Evolutionary conservation across 2,797 vertebrate genomes (phyloP).

Genomic region (Garrulus glandarius): DNA sequence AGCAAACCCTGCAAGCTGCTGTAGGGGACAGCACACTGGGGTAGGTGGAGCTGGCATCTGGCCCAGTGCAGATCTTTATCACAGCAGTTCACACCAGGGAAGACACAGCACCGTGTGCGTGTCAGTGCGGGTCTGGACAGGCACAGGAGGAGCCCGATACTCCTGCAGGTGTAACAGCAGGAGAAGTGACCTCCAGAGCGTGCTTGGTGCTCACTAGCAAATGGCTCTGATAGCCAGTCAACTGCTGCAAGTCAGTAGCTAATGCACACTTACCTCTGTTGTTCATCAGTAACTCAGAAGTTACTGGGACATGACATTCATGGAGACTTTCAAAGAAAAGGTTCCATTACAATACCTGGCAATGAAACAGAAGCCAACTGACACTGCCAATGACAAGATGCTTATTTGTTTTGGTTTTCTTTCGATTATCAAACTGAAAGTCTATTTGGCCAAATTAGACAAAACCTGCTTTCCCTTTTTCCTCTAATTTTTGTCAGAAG

Average conservation of each 20-base stretch:
- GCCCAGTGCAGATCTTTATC: background rate
- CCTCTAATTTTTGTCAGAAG: background rate
- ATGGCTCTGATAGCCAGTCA: background rate
- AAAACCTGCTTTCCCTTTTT: background rate
- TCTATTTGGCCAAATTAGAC: background rate
- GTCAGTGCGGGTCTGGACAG: accelerated
- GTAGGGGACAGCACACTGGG: background rate
- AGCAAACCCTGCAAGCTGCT: background rate
- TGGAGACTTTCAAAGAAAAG: background rate
- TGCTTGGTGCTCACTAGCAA: background rate
- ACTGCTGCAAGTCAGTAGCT: background rate
- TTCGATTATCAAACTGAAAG: background rate
- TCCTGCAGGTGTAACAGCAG: background rate
- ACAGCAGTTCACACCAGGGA: background rate
- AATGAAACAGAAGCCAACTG: background rate
- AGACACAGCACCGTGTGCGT: accelerated
- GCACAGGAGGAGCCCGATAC: background rate
- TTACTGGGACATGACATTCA: background rate
- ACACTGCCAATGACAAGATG: background rate
- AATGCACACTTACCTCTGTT: background rate
- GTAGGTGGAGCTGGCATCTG: background rate
- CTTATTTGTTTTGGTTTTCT: background rate
- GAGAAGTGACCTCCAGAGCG: background rate
- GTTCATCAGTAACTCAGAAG: background rate
- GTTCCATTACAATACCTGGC: background rate